Percentiles rank a stretch among this genome's conserved stretches.
These are phyloP conservation scores for Pseudocheirus occidentalis DNA, from an alignment of 2,797 vertebrate species.

Conservation along the genomic window DNA sequence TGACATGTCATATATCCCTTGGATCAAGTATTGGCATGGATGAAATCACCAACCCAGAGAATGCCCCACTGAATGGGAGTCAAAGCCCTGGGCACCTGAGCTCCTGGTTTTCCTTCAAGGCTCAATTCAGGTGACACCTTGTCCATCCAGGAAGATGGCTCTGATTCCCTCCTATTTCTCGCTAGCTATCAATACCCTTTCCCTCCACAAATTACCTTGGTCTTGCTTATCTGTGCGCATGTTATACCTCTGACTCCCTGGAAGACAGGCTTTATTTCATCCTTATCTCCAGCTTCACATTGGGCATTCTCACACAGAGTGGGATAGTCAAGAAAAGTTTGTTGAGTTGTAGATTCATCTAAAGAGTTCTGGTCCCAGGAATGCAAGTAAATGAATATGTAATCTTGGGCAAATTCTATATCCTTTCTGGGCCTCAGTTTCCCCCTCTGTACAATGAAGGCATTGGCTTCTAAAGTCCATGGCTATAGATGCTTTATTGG, in stretches of 20 bases:
- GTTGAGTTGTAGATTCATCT: neutral
- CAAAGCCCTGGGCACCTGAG: neutral
- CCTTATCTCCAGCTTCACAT: neutral
- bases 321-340: neutral
- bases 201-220: neutral
- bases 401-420: neutral
- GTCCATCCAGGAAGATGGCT: neutral
- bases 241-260: neutral
- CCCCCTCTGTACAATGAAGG: neutral
- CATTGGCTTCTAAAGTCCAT: neutral
- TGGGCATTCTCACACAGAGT: neutral
- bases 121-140: neutral
- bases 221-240: neutral
- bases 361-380: neutral
- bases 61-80: neutral
- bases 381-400: neutral
- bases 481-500: neutral
- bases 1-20: neutral
- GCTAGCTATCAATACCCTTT: neutral
- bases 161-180: neutral
- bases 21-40: neutral
- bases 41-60: neutral
- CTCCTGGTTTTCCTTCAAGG: neutral
- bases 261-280: neutral
- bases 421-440: conserved; percentile 24